Evolutionary conservation across 2,888 invertebrate genomes (phyloP).

Genomic region (Eupeodes latifasciatus): DNA sequence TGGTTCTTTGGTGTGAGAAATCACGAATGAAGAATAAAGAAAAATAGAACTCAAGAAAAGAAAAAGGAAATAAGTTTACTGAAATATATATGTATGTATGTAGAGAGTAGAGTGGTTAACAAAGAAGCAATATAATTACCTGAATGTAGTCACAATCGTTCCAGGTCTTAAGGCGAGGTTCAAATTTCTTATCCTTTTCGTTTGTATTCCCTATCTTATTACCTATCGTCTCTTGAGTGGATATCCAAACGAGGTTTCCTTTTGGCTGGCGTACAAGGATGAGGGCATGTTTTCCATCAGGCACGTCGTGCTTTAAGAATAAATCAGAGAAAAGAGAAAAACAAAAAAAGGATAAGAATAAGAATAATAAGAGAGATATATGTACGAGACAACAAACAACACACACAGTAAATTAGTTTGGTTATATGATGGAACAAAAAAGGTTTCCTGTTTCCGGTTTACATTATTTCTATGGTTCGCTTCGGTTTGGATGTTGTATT

Average conservation of each 20-base stretch:
- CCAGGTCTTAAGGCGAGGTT: conserved; percentile 88
- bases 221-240: conserved; percentile 89
- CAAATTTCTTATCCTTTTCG: conserved; percentile 86
- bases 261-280: conserved; percentile 93
- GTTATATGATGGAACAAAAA: background rate
- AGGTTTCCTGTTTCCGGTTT: conserved; percentile 35
- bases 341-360: conserved; percentile 52
- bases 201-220: conserved; percentile 85
- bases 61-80: conserved; percentile 29
- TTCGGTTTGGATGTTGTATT: conserved; percentile 2
- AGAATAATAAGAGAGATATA: conserved; percentile 26
- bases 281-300: conserved; percentile 93
- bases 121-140: conserved; percentile 83
- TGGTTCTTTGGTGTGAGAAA: conserved; percentile 26
- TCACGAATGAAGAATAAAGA: conserved; percentile 30
- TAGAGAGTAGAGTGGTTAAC: conserved; percentile 16
- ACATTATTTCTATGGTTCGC: background rate
- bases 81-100: conserved; percentile 13
- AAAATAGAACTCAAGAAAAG: conserved; percentile 57
- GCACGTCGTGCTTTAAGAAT: conserved; percentile 89
- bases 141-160: conserved; percentile 93
- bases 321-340: conserved; percentile 36
- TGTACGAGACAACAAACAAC: conserved; percentile 3
- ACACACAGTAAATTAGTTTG: conserved; percentile 66
- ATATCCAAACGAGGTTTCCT: conserved; percentile 93